These are phyloP conservation scores for Tauraco hartlaubi DNA, from an alignment of 2,797 vertebrate genomes.

Conservation along the genomic window DNA sequence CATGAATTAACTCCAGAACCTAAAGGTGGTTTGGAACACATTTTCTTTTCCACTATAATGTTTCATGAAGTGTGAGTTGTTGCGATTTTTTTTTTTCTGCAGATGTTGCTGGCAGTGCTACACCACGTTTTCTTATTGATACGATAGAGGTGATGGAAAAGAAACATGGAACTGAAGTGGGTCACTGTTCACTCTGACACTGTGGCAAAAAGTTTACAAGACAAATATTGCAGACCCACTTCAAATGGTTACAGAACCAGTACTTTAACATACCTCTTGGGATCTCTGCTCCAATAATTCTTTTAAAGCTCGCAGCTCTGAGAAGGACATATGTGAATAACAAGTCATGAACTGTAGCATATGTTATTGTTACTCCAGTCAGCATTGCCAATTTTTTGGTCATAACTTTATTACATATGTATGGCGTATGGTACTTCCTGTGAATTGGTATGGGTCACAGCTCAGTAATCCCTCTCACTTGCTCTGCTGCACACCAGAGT, in stretches of 20 bases:
- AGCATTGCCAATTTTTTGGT: not conserved
- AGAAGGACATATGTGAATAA: not conserved
- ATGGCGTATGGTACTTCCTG: not conserved
- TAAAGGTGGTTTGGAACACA: slow-evolving; percentile 45
- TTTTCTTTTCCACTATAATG: slow-evolving; percentile 67
- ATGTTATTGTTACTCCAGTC: not conserved
- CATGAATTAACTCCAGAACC: slow-evolving; percentile 54
- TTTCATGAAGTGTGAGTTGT: slow-evolving; percentile 69
- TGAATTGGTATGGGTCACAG: not conserved
- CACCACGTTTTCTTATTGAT: not conserved
- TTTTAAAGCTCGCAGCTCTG: not conserved
- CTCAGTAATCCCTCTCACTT: not conserved
- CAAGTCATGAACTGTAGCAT: not conserved
- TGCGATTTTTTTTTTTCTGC: not conserved
- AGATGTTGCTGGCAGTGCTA: slow-evolving; percentile 45
- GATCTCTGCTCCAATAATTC: not conserved
- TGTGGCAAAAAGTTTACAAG: not conserved
- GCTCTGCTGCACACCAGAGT: not conserved
- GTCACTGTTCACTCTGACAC: not conserved
- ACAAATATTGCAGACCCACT: not conserved
- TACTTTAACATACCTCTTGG: not conserved
- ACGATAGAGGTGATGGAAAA: slow-evolving; percentile 9
- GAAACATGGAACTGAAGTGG: not conserved
- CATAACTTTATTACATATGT: not conserved
- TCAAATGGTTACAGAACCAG: not conserved